Percentiles rank a stretch among this genome's conserved stretches.
Evolutionary conservation across 2,888 invertebrate species (phyloP).

Genomic region (Diarsia brunnea): DNA sequence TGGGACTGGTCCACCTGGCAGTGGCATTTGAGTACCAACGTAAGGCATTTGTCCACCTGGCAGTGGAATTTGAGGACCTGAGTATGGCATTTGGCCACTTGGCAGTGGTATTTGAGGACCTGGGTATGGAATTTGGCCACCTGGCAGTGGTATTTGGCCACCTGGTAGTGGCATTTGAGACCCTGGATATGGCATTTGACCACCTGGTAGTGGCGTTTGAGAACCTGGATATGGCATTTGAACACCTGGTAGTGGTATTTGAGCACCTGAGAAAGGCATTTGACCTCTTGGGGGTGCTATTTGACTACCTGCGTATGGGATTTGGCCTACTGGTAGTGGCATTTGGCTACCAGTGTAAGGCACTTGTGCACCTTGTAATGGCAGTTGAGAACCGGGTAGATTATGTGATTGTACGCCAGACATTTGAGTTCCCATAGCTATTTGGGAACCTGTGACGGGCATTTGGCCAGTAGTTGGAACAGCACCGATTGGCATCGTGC

Average conservation of each 20-base stretch:
- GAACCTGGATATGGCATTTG: conserved; percentile 5
- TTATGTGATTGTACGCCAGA: conserved; percentile 28
- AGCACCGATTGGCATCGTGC: conserved; percentile 20
- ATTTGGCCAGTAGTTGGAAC: conserved; percentile 31
- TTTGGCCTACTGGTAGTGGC: conserved; percentile 18
- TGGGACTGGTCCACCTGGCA: conserved; percentile 18
- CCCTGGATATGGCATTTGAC: conserved; percentile 13
- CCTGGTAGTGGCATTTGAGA: conserved; percentile 16
- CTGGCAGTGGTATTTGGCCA: not conserved
- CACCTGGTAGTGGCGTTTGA: conserved; percentile 23
- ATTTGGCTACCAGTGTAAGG: conserved; percentile 20
- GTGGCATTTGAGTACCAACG: conserved; percentile 3
- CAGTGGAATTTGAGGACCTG: conserved; percentile 4
- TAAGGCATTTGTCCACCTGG: not conserved
- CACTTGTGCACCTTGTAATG: conserved; percentile 20
- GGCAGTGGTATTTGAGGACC: conserved; percentile 6
- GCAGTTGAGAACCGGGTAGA: conserved; percentile 28
- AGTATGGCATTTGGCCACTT: not conserved
- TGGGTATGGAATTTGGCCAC: not conserved
- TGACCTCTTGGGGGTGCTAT: conserved; percentile 13
- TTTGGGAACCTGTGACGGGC: conserved; percentile 22
- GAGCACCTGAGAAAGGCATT: conserved; percentile 5
- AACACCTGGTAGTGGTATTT: conserved; percentile 15
- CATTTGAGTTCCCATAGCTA: conserved; percentile 16
- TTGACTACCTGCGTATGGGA: conserved; percentile 7